Conservation (phyloP, 2,113 vertebrate genomes). For the Crotalus helleri region DNA sequence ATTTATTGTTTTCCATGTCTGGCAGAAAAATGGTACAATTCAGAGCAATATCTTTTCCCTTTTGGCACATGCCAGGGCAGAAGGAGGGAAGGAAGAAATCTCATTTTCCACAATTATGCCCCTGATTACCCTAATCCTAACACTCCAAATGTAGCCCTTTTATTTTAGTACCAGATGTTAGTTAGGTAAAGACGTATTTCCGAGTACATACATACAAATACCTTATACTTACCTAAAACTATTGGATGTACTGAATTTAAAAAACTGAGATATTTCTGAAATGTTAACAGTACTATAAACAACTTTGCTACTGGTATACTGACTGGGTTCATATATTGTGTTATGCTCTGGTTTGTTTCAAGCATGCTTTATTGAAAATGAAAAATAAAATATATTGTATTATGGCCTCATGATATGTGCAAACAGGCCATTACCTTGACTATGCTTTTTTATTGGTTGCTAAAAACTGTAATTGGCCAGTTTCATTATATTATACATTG, state of each 20-base stretch:
- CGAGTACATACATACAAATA: not conserved
- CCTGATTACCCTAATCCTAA: not conserved
- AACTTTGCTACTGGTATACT: not conserved
- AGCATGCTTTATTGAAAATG: not conserved
- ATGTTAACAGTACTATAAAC: not conserved
- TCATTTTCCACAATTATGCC: not conserved
- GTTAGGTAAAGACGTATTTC: not conserved
- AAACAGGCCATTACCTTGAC: not conserved
- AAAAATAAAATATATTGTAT: not conserved
- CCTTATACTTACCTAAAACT: not conserved
- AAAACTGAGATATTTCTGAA: not conserved
- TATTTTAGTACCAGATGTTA: not conserved
- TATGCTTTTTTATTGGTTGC: not conserved
- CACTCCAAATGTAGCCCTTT: not conserved
- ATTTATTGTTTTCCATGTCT: slow-evolving; percentile 1
- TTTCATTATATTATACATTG: slow-evolving; percentile 45
- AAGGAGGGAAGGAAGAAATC: not conserved
- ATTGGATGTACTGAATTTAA: not conserved
- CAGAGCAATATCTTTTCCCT: not conserved
- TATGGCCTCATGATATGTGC: not conserved
- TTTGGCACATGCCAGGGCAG: not conserved
- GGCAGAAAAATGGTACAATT: not conserved
- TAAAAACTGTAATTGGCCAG: slow-evolving; percentile 44
- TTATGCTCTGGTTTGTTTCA: not conserved
- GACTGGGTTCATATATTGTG: not conserved